Evolutionary conservation across 2,113 vertebrate genomes (phyloP).

Genomic region (Gorsachius goisagi): DNA sequence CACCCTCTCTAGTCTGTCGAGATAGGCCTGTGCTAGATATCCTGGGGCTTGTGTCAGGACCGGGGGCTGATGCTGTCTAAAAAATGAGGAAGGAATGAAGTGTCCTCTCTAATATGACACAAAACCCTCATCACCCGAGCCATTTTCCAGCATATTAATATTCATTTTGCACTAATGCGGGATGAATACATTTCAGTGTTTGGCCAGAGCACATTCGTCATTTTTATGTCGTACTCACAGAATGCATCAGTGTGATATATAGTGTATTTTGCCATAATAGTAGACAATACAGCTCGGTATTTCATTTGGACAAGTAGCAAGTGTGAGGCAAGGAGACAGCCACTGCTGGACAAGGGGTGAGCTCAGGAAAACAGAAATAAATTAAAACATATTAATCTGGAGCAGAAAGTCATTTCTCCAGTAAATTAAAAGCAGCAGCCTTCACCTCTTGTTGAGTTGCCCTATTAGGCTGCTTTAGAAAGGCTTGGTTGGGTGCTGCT

Average conservation of each 20-base stretch:
- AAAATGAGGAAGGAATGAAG: constrained; percentile 23
- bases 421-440: constrained; percentile 32
- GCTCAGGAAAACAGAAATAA: constrained; percentile 48
- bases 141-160: constrained; percentile 63
- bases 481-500: background rate
- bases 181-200: constrained; percentile 63
- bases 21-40: background rate
- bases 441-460: background rate
- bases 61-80: background rate
- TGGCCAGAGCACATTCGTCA: constrained; percentile 32
- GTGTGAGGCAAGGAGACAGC: background rate
- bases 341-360: background rate
- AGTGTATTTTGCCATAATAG: constrained; percentile 63
- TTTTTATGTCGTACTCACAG: constrained; percentile 42
- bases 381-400: constrained; percentile 57
- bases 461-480: background rate
- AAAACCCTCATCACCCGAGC: constrained; percentile 26
- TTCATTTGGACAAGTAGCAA: constrained; percentile 29
- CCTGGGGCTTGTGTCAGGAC: background rate
- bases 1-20: background rate
- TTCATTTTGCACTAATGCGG: constrained; percentile 64
- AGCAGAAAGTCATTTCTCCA: constrained; percentile 17
- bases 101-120: constrained; percentile 19
- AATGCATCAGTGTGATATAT: constrained; percentile 51
- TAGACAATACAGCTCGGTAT: constrained; percentile 53